A percentile compares a stretch with the other conserved stretches of the same genome.
These are phyloP conservation scores for Zelleria hepariella DNA, from an alignment of 2,888 invertebrate genomes.

Conservation along the genomic window DNA sequence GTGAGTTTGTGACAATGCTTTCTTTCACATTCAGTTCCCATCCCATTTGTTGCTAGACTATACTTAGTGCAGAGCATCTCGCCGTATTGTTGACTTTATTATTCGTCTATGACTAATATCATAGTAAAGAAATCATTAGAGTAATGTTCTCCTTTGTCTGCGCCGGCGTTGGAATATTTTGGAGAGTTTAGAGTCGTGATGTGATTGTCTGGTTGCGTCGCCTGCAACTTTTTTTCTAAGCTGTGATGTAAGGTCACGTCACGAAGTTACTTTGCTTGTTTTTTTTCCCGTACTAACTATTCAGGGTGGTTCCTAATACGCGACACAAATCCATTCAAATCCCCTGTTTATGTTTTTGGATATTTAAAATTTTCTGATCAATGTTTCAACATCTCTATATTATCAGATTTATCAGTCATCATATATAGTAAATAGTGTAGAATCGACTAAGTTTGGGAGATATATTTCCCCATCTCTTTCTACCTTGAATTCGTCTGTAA, in stretches of 20 bases:
- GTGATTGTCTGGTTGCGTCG: constrained; percentile 8
- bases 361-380: no score
- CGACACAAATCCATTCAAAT: no score
- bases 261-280: no score
- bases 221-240: background rate
- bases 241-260: background rate
- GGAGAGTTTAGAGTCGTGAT: constrained; percentile 5
- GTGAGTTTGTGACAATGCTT: constrained; percentile 24
- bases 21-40: constrained; percentile 31
- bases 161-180: constrained; percentile 1
- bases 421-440: no score
- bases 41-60: constrained; percentile 17
- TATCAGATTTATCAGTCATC: no score
- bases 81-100: constrained; percentile 18
- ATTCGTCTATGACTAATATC: constrained; percentile 5
- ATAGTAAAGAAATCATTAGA: background rate
- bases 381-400: no score
- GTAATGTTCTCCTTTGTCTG: constrained; percentile 3
- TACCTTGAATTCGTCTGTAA: no score
- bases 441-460: no score
- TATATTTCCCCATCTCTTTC: no score
- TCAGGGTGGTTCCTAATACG: no score
- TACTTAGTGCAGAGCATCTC: background rate
- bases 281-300: no score
- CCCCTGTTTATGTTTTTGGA: no score